Evolutionary conservation across 2,113 vertebrate species (phyloP), one percentile per base, ranked within the genome.

Genomic region (Nothobranchius kuhntae): DNA sequence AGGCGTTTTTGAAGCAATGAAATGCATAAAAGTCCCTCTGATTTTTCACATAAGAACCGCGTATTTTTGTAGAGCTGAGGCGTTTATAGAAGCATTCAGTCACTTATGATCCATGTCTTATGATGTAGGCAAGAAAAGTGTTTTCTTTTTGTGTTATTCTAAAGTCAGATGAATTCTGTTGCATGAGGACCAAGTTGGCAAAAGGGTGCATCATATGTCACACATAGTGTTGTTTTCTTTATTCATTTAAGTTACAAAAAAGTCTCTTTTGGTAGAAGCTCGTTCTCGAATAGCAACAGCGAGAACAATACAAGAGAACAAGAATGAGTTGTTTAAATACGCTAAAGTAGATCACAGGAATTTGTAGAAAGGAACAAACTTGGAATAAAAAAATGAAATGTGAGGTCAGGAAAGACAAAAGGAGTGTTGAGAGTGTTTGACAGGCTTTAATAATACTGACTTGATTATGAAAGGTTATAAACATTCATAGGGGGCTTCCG

Each of bases 231-330:
- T 84, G 82, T 74, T 77, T 71, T 59, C 71, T 68, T 45, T 71
- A 30, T 59, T 82, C 73, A 24, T 56, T 75, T 24, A 50, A 7
- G 17, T 78, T 81, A 84, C 61, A 86, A 85, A 86, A 80, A 83
- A 81, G 80, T 91, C 83, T 90, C 84, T 87, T 91, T 93, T 93
- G 92, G 92, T 92, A 90, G 85, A 92, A 92, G 89, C 92, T 92
- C 76, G 82, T 83, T 90, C 77, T 91, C 79, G 67, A 81, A 91
- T 82, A 83, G 78, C 86, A 80, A 89, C 80, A 57, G 81, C 77
- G 77, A 90, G 73, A 90, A 91, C 84, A 55, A 87, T 89, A 89
- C 85, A 77, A 81, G 83, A 85, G 79, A 89, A 86, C 89, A 88
- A 80, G 38, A 83, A 89, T 75, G 82, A 89, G 84, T 71, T 73